These are phyloP conservation scores for Drosophila paulistorum DNA, from an alignment of 1,140 invertebrate species.

Conservation along the genomic window DNA sequence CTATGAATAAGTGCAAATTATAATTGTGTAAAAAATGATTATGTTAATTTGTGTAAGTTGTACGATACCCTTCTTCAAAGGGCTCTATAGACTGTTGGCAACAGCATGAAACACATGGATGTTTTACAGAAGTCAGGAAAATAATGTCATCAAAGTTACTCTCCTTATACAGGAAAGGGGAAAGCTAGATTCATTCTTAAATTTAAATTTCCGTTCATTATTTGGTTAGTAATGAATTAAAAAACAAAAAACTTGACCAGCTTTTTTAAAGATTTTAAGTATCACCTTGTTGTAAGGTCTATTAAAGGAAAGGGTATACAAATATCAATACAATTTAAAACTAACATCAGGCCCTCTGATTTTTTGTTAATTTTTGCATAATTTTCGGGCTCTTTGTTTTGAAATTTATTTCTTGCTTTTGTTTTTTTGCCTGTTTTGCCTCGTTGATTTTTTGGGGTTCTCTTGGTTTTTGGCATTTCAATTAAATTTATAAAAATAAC, in stretches of 20 bases:
- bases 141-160: too few relatives aligned
- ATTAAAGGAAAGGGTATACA: background rate
- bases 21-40: slow-evolving; percentile 47
- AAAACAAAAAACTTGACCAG: too few relatives aligned
- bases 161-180: too few relatives aligned
- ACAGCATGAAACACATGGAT: background rate
- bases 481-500: slow-evolving; percentile 76
- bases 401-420: slow-evolving; percentile 42
- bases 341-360: background rate
- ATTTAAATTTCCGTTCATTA: too few relatives aligned
- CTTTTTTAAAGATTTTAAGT: too few relatives aligned
- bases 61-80: background rate
- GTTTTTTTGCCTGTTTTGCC: slow-evolving; percentile 33
- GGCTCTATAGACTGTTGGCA: background rate
- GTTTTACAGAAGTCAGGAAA: too few relatives aligned
- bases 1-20: slow-evolving; percentile 34
- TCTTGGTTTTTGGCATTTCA: slow-evolving; percentile 64
- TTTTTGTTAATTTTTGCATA: slow-evolving; percentile 40
- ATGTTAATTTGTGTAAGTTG: slow-evolving; percentile 56
- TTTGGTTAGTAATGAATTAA: too few relatives aligned
- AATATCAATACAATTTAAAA: background rate
- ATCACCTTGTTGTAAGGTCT: too few relatives aligned
- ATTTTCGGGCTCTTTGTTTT: slow-evolving; percentile 29
- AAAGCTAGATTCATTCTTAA: too few relatives aligned
- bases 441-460: slow-evolving; percentile 32